Conservation (phyloP, 2,797 vertebrate species). For the Melopsittacus undulatus region DNA sequence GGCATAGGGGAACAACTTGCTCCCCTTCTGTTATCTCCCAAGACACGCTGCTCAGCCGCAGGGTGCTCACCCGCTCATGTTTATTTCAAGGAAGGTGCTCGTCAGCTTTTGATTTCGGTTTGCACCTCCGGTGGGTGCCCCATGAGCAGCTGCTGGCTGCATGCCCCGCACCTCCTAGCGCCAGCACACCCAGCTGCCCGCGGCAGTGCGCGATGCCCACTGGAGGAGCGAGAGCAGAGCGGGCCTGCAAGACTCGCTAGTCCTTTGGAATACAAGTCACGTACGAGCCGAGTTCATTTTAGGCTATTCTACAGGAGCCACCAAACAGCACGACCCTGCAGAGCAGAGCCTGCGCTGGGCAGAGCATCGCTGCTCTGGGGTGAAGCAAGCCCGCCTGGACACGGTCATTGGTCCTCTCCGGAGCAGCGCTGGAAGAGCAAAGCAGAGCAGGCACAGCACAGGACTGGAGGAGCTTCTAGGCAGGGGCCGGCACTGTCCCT, state of each 20-base stretch:
- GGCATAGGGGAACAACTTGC: not conserved
- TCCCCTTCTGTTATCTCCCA: not conserved
- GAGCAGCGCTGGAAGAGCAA: not conserved
- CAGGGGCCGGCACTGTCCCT: slow-evolving; percentile 45
- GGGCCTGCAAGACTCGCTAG: not conserved
- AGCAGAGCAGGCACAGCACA: not conserved
- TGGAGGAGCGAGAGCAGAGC: not conserved
- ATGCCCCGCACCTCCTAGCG: not conserved
- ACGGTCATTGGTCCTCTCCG: not conserved
- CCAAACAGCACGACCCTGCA: not conserved
- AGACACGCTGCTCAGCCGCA: not conserved
- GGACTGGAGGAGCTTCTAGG: not conserved
- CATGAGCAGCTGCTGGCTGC: not conserved
- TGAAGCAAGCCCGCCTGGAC: not conserved
- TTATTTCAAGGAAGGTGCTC: not conserved
- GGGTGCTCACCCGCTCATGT: not conserved
- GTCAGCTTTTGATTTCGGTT: slow-evolving; percentile 42
- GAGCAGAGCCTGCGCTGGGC: not conserved
- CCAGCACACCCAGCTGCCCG: not conserved
- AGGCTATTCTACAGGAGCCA: slow-evolving; percentile 47
- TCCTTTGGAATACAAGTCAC: slow-evolving; percentile 56
- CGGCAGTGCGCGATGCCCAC: not conserved
- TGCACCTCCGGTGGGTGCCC: not conserved
- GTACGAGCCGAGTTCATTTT: slow-evolving; percentile 55
- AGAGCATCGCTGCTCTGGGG: not conserved